Conservation (phyloP, 1,140 invertebrate genomes). For the Mesaphorura yosii region DNA sequence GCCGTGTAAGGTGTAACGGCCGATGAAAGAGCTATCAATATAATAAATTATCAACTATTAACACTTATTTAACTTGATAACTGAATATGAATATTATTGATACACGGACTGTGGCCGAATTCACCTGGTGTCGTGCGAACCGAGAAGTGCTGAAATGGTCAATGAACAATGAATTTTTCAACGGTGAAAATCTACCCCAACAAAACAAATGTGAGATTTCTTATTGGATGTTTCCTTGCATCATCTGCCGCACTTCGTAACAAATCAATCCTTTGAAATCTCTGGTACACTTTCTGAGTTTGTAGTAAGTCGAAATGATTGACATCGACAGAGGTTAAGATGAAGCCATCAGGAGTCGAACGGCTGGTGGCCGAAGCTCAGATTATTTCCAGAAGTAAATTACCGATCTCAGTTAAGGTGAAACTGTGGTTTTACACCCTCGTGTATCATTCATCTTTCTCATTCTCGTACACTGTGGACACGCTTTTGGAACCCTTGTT, state of each 20-base stretch:
- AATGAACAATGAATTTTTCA: too few relatives aligned
- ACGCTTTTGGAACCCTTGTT: slow-evolving; percentile 82
- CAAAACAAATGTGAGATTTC: too few relatives aligned
- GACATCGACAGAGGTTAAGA: not conserved
- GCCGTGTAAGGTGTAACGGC: too few relatives aligned
- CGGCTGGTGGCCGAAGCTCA: not conserved
- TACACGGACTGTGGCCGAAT: too few relatives aligned
- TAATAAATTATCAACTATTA: too few relatives aligned
- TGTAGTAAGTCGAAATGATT: not conserved
- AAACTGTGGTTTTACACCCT: slow-evolving; percentile 31
- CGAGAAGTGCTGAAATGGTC: too few relatives aligned
- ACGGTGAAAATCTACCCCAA: too few relatives aligned
- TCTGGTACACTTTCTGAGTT: not conserved
- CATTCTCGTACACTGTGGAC: slow-evolving; percentile 66
- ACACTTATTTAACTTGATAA: too few relatives aligned
- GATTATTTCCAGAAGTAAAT: not conserved
- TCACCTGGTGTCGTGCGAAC: too few relatives aligned
- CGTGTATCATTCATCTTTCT: slow-evolving; percentile 61
- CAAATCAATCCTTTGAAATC: not conserved
- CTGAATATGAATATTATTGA: too few relatives aligned
- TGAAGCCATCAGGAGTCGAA: not conserved
- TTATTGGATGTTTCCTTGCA: not conserved
- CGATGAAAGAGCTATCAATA: too few relatives aligned
- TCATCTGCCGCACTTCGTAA: not conserved
- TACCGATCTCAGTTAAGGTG: not conserved